Percentiles rank a stretch among this genome's conserved stretches.
Evolutionary conservation across 2,888 invertebrate species (phyloP).

Genomic region (Drosophila hamatofila): DNA sequence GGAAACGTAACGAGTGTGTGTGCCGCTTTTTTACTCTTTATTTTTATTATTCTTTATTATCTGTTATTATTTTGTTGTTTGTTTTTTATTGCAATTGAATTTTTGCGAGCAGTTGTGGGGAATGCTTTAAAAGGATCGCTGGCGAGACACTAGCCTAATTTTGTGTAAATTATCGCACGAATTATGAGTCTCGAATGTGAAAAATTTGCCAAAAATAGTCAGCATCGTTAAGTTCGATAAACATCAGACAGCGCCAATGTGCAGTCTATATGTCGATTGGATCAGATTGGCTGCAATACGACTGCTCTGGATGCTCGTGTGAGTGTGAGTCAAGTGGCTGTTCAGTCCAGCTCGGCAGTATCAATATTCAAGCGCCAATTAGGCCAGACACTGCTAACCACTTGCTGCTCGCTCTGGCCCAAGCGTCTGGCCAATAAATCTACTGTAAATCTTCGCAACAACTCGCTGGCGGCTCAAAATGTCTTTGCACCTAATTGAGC

Average conservation of each 20-base stretch:
- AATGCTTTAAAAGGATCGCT: conserved; percentile 67
- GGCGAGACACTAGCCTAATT: conserved; percentile 81
- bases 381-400: conserved; percentile 65
- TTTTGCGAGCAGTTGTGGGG: conserved; percentile 20
- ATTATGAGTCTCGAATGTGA: conserved; percentile 78
- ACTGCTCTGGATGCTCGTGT: conserved; percentile 27
- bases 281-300: conserved; percentile 20
- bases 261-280: conserved; percentile 20
- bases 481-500: conserved; percentile 81
- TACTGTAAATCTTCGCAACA: conserved; percentile 68
- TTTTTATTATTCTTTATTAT: neutral
- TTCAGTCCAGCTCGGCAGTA: conserved; percentile 41
- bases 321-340: conserved; percentile 25
- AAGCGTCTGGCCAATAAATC: conserved; percentile 71
- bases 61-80: conserved; percentile 11
- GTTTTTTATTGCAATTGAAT: conserved; percentile 19
- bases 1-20: conserved; percentile 55
- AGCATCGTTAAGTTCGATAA: conserved; percentile 65
- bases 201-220: conserved; percentile 75
- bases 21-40: conserved; percentile 8
- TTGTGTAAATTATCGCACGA: conserved; percentile 81
- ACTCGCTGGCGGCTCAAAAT: conserved; percentile 53
- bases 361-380: conserved; percentile 78
- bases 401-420: conserved; percentile 36
- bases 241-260: conserved; percentile 61